These are phyloP conservation scores for Scrobipalpa atriplicella DNA, from an alignment of 2,888 invertebrate species.

Conservation along the genomic window DNA sequence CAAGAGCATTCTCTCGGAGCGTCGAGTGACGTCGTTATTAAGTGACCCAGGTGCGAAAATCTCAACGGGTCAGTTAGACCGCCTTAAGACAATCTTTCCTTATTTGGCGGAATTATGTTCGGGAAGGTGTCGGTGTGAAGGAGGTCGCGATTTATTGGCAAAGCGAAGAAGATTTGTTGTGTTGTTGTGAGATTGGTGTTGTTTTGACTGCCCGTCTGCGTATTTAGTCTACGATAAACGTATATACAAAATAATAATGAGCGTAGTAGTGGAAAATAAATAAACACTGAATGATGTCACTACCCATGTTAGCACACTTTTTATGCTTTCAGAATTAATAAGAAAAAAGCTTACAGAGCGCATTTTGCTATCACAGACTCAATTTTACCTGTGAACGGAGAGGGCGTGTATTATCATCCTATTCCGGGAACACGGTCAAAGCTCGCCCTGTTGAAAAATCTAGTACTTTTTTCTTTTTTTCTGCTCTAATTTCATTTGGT, in stretches of 20 bases:
- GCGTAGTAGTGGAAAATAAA: too few species aligned
- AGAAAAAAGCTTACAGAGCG: too few species aligned
- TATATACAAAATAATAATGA: too few species aligned
- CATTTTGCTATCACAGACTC: too few species aligned
- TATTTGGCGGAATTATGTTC: conserved; percentile 1
- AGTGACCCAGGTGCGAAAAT: conserved; percentile 12
- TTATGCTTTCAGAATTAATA: too few species aligned
- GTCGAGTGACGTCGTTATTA: conserved; percentile 9
- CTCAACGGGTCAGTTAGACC: neutral
- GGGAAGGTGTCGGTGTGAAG: neutral
- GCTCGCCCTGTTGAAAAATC: neutral
- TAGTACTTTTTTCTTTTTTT: neutral
- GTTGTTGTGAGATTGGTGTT: neutral
- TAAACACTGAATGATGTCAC: too few species aligned
- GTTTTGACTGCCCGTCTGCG: neutral
- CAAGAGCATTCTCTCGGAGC: neutral
- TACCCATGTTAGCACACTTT: too few species aligned
- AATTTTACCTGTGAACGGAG: neutral
- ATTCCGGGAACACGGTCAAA: neutral
- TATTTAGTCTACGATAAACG: too few species aligned
- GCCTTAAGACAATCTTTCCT: neutral
- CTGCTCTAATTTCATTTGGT: neutral
- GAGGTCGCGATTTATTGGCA: neutral
- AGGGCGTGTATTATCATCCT: neutral
- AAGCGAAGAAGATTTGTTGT: neutral